Base-by-base conservation (phyloP, 2,113 vertebrate genomes). In the Hiodon alosoides region DNA sequence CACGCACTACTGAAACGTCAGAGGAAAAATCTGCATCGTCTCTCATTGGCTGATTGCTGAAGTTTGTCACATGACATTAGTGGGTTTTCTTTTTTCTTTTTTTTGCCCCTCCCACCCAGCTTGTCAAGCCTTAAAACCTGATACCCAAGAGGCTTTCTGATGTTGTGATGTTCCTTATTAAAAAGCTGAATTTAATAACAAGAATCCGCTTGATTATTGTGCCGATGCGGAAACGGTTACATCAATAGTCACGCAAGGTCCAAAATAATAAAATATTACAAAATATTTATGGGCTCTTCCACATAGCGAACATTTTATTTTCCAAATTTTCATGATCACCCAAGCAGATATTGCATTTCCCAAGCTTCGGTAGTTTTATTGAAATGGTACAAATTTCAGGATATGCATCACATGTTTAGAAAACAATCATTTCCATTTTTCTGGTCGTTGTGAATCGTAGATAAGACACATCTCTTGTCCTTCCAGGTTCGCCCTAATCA, bases 381-480 rank as follows among this genome's bases (percentile, higher is more conserved):
- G 79, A 80, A 81, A 86, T 88, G 84, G 88, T 83, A 86, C 81
- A 89, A 81, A 87, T 88, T 87, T 87, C 77, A 76, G 83, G 85
- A 90, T 88, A 85, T 74, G 77, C 84, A 90, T 87, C 86, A 83
- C 55, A 83, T 82, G 88, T 85, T 86, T 85, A 85, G 86, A 84
- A 84, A 82, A 78, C 85, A 88, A 88, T 89, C 84, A 90, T 92
- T 91, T 90, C 86, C 86, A 90, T 90, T 90, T 90, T 89, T 86
- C 85, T 85, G 84, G 89, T 86, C 88, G 85, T 91, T 90, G 90
- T 88, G 84, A 83, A 82, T 80, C 76, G 78, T 75, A 90, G 90
- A 92, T 92, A 91, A 90, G 87, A 88, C 89, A 88, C 87, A 88
- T 90, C 88, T 81, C 76, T 83, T 74, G 83, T 81, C 47, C 17